phyloP scores from a whole-genome alignment of 2,113 vertebrate species.

The Myrmecophaga tridactyla region DNA sequence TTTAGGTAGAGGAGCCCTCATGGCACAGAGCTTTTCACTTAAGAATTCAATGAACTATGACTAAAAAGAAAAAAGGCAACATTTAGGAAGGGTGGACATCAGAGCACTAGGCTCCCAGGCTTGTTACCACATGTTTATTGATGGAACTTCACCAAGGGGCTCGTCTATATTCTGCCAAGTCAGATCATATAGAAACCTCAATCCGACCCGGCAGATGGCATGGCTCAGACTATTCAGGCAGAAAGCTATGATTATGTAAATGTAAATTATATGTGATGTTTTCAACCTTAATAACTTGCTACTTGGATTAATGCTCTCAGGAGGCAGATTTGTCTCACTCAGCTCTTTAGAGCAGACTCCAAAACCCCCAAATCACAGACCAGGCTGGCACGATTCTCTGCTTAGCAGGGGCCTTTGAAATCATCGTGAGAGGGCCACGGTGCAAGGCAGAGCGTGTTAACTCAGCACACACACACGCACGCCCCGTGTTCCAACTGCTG shows the following conservation, averaged over 20 bases:
- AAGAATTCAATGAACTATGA: neutral
- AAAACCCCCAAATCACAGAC: neutral
- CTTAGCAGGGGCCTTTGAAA: neutral
- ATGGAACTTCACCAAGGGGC: neutral
- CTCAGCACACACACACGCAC: neutral
- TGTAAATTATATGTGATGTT: constrained; percentile 9
- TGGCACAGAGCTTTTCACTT: neutral
- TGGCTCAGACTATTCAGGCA: neutral
- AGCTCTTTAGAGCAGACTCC: neutral
- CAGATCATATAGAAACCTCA: neutral
- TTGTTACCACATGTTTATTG: neutral
- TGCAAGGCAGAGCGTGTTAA: rapidly evolving
- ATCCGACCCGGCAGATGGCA: neutral
- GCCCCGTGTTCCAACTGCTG: neutral
- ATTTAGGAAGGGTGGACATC: rapidly evolving
- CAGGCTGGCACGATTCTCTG: neutral
- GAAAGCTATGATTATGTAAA: neutral
- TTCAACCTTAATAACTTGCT: constrained; percentile 29
- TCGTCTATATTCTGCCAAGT: neutral
- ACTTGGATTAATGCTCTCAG: constrained; percentile 35
- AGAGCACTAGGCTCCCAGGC: neutral
- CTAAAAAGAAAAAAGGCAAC: neutral
- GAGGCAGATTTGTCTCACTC: neutral
- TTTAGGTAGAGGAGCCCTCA: neutral
- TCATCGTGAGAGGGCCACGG: neutral